Base-by-base conservation (phyloP, 2,797 vertebrate species). In the Erethizon dorsatum region DNA sequence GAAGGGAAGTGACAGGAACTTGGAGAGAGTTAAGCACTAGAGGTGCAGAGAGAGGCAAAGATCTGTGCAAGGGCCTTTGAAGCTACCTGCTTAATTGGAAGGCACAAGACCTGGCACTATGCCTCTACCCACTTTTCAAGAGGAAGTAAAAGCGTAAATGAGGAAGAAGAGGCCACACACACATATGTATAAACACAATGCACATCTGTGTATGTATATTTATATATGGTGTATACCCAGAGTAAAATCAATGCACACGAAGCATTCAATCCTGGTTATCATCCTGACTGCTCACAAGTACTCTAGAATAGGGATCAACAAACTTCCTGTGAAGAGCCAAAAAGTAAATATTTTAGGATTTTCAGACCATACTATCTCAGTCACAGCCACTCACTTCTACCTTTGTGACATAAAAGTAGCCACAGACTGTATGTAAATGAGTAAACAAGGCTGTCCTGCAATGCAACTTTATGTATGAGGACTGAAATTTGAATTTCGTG, bases 1-100 rank as follows among this genome's bases (percentile, higher is more conserved):
- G 78, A 89, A 96, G 93, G 80, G 65, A 96, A 88, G 79, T 82
- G 85, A 67, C 94, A 95, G 95, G 71, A 97, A 88, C 69, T 95
- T 94, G 77, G 88, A 90, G 73, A 57, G 83, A 96, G 91, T 79
- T 94, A 69, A 92, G 84, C 12, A 86, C 78, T 75, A 59, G 54
- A 89, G 54, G 28, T 59, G 13, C 52, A 78, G 71, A 94, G 28
- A 88, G 94, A 80, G 67, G 79, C 69, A 95, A 75, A 86, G 45
- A 65, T 67, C 84, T 77, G 24, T 45, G 45, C 54, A 57, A 82
- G 82, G 67, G 47, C 79, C 89, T 97, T 83, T 88, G 94, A 96
- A 83, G 52, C 84, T 50, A 22, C 67, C 65, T 88, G 52, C 91
- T 79, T 73, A 41, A 57, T 78, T 14, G 56, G 78, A 93, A 67